phyloP scores from a whole-genome alignment of 2,888 invertebrate species.

The Habrosyne pyritoides region DNA sequence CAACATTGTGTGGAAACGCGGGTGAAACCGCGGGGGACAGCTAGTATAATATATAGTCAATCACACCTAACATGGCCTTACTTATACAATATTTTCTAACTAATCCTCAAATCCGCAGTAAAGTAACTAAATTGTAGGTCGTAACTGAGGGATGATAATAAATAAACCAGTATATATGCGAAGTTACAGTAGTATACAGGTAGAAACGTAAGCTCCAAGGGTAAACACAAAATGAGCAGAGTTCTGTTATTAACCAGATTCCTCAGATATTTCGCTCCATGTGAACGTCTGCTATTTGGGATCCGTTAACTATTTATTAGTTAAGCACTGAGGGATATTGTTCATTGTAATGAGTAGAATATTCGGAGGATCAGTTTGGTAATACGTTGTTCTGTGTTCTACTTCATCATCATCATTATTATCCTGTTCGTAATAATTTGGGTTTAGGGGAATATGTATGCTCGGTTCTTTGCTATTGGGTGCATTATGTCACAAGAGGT shows the following conservation, averaged over 20 bases:
- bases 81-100: background rate
- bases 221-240: slow-evolving; percentile 17
- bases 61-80: background rate
- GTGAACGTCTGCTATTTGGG: slow-evolving; percentile 18
- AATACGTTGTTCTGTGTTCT: no score
- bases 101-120: background rate
- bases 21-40: no score
- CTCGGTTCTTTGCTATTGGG: no score
- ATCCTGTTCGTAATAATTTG: no score
- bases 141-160: background rate
- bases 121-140: background rate
- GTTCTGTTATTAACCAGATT: slow-evolving; percentile 31
- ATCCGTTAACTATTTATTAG: slow-evolving; percentile 19
- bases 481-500: no score
- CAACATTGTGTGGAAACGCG: no score
- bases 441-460: no score
- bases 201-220: background rate
- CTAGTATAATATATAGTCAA: no score
- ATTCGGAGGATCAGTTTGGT: background rate
- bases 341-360: background rate
- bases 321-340: background rate
- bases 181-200: background rate
- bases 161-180: background rate
- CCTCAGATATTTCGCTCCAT: slow-evolving; percentile 24
- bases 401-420: no score